These are phyloP conservation scores for Ischnura elegans DNA, from an alignment of 2,888 invertebrate species.

Conservation along the genomic window DNA sequence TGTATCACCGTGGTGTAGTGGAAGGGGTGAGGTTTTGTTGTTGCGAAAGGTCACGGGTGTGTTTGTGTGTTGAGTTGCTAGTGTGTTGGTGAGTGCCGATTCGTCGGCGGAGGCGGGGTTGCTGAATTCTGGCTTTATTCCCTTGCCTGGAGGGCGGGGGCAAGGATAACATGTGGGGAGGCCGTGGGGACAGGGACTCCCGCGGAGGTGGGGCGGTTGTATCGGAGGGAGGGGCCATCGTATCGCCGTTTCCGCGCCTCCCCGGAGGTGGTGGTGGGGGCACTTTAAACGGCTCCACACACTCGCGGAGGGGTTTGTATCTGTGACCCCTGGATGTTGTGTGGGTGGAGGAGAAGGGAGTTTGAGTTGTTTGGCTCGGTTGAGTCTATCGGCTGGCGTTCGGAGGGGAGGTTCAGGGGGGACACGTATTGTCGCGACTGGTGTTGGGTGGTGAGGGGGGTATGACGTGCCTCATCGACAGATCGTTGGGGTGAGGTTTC, in stretches of 20 bases:
- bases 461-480: no score
- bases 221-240: neutral
- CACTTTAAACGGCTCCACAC: neutral
- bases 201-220: neutral
- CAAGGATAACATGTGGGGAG: conserved; percentile 1
- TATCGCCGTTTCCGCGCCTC: neutral
- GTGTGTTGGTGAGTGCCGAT: conserved; percentile 19
- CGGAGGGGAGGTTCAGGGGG: neutral
- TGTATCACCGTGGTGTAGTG: neutral
- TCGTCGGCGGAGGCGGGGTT: conserved; percentile 32
- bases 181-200: conserved; percentile 1
- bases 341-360: neutral
- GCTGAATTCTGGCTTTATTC: conserved; percentile 5
- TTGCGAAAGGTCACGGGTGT: conserved; percentile 59
- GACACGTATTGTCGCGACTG: neutral
- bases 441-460: neutral
- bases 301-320: neutral
- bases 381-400: conserved; percentile 6
- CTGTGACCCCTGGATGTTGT: neutral
- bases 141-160: conserved; percentile 17
- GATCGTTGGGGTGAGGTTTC: neutral
- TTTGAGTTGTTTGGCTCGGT: conserved; percentile 27
- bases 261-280: neutral
- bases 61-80: neutral
- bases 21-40: conserved; percentile 8